phyloP scores from a whole-genome alignment of 1,140 invertebrate species.

The Heliconius hewitsoni region DNA sequence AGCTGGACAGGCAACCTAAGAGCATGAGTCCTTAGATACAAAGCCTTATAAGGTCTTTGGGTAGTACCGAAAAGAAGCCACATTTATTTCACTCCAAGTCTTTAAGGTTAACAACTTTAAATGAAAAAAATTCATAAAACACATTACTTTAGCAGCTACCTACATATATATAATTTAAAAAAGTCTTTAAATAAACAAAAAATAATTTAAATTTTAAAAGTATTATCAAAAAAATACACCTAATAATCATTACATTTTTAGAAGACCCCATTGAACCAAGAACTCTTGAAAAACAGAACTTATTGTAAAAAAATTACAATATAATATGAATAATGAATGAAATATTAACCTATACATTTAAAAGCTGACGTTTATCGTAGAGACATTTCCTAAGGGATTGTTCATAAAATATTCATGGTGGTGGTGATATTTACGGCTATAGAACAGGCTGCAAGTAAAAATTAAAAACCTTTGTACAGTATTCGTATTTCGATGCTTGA shows the following conservation, averaged over 20 bases:
- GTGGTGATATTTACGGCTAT: conserved; percentile 23
- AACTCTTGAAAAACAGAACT: not conserved
- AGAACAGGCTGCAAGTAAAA: conserved; percentile 12
- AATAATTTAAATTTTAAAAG: too few relatives aligned
- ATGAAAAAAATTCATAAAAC: not conserved
- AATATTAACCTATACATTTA: conserved; percentile 23
- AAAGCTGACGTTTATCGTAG: conserved; percentile 24
- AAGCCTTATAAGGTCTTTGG: not conserved
- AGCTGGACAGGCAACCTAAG: not conserved
- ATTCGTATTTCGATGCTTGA: not conserved
- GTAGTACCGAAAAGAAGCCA: not conserved
- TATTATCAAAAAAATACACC: too few relatives aligned
- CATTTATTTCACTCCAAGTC: not conserved
- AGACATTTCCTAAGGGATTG: conserved; percentile 30
- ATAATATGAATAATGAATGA: not conserved
- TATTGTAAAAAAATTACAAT: not conserved
- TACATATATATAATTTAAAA: too few relatives aligned
- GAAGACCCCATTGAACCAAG: not conserved
- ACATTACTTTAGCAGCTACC: too few relatives aligned
- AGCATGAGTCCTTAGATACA: not conserved
- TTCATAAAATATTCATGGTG: conserved; percentile 32
- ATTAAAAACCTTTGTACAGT: not conserved
- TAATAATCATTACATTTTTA: not conserved
- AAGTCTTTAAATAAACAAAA: too few relatives aligned
- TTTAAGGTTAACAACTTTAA: not conserved